phyloP scores from a whole-genome alignment of 2,888 invertebrate species.

The Fissipunctia ypsillon region DNA sequence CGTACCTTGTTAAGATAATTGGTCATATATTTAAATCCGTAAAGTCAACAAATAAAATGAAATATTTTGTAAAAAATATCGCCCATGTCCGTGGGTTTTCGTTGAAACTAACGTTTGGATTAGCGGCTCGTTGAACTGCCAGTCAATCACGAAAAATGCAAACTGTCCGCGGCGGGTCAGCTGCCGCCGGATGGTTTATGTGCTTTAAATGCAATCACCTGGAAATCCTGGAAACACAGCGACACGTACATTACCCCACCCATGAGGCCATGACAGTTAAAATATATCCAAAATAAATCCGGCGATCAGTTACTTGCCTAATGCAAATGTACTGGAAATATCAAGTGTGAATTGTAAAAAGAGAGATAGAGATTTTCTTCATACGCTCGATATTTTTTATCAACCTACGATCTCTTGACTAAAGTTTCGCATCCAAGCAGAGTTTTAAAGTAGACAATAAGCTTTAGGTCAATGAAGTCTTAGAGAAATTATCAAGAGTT shows the following conservation, averaged over 20 bases:
- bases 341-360: conserved; percentile 43
- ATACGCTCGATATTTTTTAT: conserved; percentile 27
- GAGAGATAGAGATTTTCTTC: conserved; percentile 8
- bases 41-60: conserved; percentile 13
- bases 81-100: conserved; percentile 20
- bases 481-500: conserved; percentile 23
- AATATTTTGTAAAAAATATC: conserved; percentile 14
- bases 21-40: background rate
- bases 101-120: conserved; percentile 56
- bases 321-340: conserved; percentile 51
- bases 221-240: conserved; percentile 51
- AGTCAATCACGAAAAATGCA: conserved; percentile 70
- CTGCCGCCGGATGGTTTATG: conserved; percentile 64
- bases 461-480: conserved; percentile 35
- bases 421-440: conserved; percentile 19
- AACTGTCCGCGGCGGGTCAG: conserved; percentile 63
- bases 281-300: conserved; percentile 51
- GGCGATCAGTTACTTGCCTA: conserved; percentile 36
- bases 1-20: conserved; percentile 15
- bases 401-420: conserved; percentile 19
- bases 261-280: conserved; percentile 36
- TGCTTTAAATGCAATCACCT: conserved; percentile 66
- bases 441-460: conserved; percentile 42
- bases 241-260: conserved; percentile 36
- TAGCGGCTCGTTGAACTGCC: conserved; percentile 64